Conservation (phyloP, 2,797 vertebrate species). For the Helarctos malayanus region DNA sequence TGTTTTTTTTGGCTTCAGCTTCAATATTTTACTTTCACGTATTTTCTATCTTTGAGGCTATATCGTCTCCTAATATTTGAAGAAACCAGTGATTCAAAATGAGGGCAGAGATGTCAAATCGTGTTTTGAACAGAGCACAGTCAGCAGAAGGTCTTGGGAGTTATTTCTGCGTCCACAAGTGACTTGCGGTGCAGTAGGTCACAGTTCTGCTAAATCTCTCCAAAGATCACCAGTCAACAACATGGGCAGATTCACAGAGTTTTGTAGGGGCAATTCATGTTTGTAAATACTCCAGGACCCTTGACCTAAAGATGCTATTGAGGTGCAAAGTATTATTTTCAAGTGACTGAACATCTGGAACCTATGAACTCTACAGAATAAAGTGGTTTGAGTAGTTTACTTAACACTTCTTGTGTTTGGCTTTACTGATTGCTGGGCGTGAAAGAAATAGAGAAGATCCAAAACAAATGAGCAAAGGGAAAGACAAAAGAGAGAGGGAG, state of each 20-base stretch:
- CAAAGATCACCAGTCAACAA: background rate
- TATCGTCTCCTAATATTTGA: constrained; percentile 66
- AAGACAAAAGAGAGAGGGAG: background rate
- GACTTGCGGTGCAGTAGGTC: constrained; percentile 3
- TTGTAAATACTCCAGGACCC: constrained; percentile 55
- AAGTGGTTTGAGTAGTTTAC: constrained; percentile 60
- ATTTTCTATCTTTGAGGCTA: constrained; percentile 1
- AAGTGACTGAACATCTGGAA: constrained; percentile 73
- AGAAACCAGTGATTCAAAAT: constrained; percentile 64
- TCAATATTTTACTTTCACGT: constrained; percentile 41
- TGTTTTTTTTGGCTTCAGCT: background rate
- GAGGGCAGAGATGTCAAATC: constrained; percentile 60
- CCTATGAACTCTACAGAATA: constrained; percentile 69
- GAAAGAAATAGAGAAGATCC: constrained; percentile 32
- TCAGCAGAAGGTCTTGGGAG: constrained; percentile 43
- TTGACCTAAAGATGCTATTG: constrained; percentile 29
- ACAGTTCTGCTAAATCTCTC: background rate
- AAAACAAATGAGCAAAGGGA: background rate
- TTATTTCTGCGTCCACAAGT: constrained; percentile 64
- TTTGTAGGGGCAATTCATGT: constrained; percentile 34
- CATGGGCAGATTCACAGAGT: background rate
- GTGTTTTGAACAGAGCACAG: background rate
- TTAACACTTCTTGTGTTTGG: constrained; percentile 68
- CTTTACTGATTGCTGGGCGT: constrained; percentile 58
- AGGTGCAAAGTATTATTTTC: constrained; percentile 54